Conservation (phyloP, 2,888 invertebrate genomes). For the Agrochola macilenta region DNA sequence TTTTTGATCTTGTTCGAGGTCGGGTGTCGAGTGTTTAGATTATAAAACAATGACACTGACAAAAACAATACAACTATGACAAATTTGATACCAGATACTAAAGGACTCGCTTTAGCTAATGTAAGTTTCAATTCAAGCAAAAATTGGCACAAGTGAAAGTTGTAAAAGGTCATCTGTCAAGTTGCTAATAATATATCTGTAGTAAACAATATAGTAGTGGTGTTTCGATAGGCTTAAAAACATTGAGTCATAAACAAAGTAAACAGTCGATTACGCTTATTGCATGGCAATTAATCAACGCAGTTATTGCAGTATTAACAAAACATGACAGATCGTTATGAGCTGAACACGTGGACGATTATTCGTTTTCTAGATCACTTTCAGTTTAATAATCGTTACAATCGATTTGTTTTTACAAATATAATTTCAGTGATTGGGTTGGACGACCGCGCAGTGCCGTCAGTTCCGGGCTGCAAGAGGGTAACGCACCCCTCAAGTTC, state of each 20-base stretch:
- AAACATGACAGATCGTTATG: constrained; percentile 60
- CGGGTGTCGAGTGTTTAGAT: constrained; percentile 54
- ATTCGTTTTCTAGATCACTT: constrained; percentile 52
- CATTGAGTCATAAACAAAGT: constrained; percentile 53
- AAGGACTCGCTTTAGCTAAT: constrained; percentile 26
- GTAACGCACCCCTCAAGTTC: constrained; percentile 89
- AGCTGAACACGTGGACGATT: constrained; percentile 64
- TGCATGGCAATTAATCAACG: constrained; percentile 65
- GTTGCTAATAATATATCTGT: constrained; percentile 55
- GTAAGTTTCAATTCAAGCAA: constrained; percentile 36
- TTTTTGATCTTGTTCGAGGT: constrained; percentile 70
- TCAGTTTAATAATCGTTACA: constrained; percentile 27
- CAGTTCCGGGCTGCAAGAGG: constrained; percentile 75
- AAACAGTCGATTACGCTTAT: constrained; percentile 64
- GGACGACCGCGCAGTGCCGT: constrained; percentile 75
- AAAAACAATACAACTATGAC: constrained; percentile 50
- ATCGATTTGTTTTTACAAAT: constrained; percentile 49
- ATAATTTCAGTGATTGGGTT: constrained; percentile 71
- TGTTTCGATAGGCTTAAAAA: constrained; percentile 35
- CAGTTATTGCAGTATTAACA: constrained; percentile 48
- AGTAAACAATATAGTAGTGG: constrained; percentile 46
- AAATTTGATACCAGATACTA: constrained; percentile 41
- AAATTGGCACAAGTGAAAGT: constrained; percentile 59
- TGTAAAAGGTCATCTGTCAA: constrained; percentile 55
- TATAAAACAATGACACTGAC: constrained; percentile 60